These are phyloP conservation scores for Microcebus jonahi DNA, from an alignment of 2,113 vertebrate species.

Conservation along the genomic window DNA sequence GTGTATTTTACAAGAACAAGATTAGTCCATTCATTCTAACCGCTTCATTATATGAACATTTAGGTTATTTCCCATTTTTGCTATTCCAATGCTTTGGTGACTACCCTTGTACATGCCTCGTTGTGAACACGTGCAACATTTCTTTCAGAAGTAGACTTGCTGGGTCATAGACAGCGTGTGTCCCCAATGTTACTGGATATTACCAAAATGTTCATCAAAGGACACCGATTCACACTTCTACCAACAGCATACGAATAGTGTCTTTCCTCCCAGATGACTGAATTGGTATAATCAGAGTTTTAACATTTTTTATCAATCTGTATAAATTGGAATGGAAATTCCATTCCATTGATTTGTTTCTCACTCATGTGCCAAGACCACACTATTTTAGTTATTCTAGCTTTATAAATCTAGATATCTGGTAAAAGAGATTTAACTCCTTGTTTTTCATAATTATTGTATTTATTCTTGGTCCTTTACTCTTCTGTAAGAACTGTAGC, in stretches of 20 bases:
- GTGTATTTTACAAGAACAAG: not conserved
- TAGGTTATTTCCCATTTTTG: not conserved
- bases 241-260: not conserved
- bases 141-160: too few relatives aligned
- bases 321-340: not conserved
- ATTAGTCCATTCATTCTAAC: not conserved
- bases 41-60: not conserved
- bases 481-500: not conserved
- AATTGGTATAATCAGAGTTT: not conserved
- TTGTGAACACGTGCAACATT: not conserved
- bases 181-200: not conserved
- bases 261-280: not conserved
- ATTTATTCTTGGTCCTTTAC: not conserved
- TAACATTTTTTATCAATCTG: not conserved
- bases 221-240: not conserved
- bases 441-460: not conserved
- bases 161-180: not conserved
- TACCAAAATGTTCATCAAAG: not conserved
- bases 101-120: not conserved
- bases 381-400: not conserved
- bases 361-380: not conserved
- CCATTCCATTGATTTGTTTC: not conserved
- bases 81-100: not conserved
- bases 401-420: not conserved
- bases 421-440: not conserved